A percentile compares a stretch with the other conserved stretches of the same genome.
Conservation (phyloP, 1,140 invertebrate genomes). For the Pararge aegeria region DNA sequence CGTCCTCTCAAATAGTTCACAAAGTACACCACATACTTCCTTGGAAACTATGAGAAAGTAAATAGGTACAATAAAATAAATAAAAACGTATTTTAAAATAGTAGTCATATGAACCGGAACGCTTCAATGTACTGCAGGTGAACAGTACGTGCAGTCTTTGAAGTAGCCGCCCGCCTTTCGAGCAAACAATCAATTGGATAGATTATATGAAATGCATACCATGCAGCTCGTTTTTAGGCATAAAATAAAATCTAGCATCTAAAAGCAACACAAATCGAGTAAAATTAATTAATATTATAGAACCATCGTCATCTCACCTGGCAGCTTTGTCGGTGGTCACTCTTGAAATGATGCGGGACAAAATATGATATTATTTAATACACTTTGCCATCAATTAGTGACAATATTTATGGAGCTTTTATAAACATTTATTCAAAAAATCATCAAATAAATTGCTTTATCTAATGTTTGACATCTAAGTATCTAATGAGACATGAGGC, state of each 20-base stretch:
- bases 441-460: slow-evolving; percentile 34
- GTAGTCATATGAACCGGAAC: too few relatives aligned
- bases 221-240: too few relatives aligned
- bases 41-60: too few relatives aligned
- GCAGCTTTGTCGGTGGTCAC: slow-evolving; percentile 31
- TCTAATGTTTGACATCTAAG: slow-evolving; percentile 44
- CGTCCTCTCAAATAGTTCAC: too few relatives aligned
- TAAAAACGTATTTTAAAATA: too few relatives aligned
- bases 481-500: slow-evolving; percentile 4
- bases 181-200: too few relatives aligned
- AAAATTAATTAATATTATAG: not conserved
- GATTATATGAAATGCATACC: too few relatives aligned
- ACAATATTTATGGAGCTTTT: slow-evolving; percentile 17
- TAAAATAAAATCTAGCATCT: slow-evolving; percentile 4
- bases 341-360: slow-evolving; percentile 52
- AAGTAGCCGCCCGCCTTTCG: too few relatives aligned
- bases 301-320: slow-evolving; percentile 49
- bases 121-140: too few relatives aligned
- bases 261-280: slow-evolving; percentile 6
- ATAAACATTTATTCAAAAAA: slow-evolving; percentile 27
- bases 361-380: slow-evolving; percentile 54
- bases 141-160: too few relatives aligned
- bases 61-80: too few relatives aligned
- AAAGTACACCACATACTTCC: too few relatives aligned
- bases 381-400: slow-evolving; percentile 48